Evolutionary conservation across 2,113 vertebrate genomes (phyloP).

Genomic region (Piaya cayana): DNA sequence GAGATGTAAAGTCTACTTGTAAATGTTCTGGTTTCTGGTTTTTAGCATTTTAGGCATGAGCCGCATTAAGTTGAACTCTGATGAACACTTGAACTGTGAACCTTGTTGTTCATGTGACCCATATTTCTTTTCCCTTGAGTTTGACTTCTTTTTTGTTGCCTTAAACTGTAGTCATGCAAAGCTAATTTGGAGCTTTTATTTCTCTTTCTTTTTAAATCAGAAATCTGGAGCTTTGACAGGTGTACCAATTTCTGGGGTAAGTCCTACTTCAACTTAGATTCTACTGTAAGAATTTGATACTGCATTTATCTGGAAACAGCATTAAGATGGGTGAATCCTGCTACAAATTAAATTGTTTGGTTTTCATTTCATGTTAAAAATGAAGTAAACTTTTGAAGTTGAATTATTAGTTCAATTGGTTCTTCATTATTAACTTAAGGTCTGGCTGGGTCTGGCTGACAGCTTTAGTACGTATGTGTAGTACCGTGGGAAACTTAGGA

Average conservation of each 20-base stretch:
- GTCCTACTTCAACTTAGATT: background rate
- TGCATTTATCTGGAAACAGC: background rate
- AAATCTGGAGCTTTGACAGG: constrained; percentile 88
- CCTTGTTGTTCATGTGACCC: background rate
- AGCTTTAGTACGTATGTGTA: background rate
- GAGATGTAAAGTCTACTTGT: background rate
- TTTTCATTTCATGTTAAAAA: background rate
- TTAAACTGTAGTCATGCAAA: background rate
- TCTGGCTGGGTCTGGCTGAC: background rate
- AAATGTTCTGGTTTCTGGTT: background rate
- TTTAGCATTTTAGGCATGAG: background rate
- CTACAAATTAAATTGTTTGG: background rate
- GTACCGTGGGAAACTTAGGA: background rate
- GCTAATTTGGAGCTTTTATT: background rate
- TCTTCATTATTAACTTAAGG: background rate
- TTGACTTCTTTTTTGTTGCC: background rate
- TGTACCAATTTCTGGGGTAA: constrained; percentile 97
- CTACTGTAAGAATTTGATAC: background rate
- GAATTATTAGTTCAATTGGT: background rate
- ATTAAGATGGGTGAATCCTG: background rate
- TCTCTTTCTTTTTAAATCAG: constrained; percentile 72
- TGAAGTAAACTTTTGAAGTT: background rate
- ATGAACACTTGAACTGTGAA: background rate
- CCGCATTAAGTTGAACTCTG: background rate
- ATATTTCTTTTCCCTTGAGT: background rate